Evolutionary conservation across 2,797 vertebrate genomes (phyloP), one percentile per base, ranked within the genome.

Genomic region (Cirrhinus molitorella): DNA sequence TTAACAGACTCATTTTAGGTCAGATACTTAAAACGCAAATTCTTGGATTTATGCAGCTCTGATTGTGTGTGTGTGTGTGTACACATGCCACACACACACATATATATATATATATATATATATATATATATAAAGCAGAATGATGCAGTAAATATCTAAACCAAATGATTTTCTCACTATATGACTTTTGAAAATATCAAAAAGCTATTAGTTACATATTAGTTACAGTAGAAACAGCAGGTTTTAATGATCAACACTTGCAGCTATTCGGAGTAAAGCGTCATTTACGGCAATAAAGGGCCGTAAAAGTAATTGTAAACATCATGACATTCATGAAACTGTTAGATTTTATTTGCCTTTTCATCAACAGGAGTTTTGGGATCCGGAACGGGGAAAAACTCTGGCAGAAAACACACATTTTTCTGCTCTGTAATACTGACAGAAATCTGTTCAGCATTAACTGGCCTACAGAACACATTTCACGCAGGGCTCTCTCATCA

Each of bases 401-500:
- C 74, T 87, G 85, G 78, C 84, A 76, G 79, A 75, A 43, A 67
- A 34, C 28, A n/a, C 8, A 19, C 80, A 85, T 87, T 86, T 86
- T 81, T 63, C 74, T 55, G 51, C 70, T 65, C 81, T n/a, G 65
- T 23, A 53, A 45, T 85, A 88, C 72, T 84, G 86, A 83, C 80
- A 78, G 61, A 85, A 87, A 89, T 86, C 83, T 87, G 84, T 89
- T 89, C 5, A 13, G 79, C 80, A 83, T 89, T 83, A 87, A 71
- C 37, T 70, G 73, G 73, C 43, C 61, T 76, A 73, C 28, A 75
- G 47, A 66, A 51, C 70, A 73, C 47, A 67, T 75, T 82, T 74
- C 71, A 75, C 5, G 0, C 6, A 63, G 23, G 19, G 53, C 49
- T 65, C 7, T 68, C 34, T 68, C 34, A 25, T 68, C 61, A 19